Evolutionary conservation across 2,113 vertebrate species (phyloP), one percentile per base, ranked within the genome.

Genomic region (Nanger granti): DNA sequence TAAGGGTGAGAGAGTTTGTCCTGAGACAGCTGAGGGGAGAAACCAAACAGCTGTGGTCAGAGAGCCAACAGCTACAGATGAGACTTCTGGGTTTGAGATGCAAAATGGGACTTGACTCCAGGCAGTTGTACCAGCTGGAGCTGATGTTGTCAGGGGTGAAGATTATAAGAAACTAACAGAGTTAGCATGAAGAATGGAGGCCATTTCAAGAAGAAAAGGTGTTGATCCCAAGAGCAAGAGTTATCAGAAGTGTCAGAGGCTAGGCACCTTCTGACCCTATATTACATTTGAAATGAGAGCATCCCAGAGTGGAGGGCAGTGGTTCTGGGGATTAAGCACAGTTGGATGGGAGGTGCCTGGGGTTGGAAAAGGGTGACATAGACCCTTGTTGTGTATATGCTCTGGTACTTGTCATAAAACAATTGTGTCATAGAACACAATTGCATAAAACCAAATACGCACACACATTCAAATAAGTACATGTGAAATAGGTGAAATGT

Each of bases 321-420:
- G 13, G 73, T 14, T 9, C 8, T 2, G 54, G 55, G 64, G 14
- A 6, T 20, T 20, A 41, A 44, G 82, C 10, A n/a, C 13, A n/a
- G 86, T 41, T 24, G 22, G 31, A 47, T 8, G 22, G 22, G 8
- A 20, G 1, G 7, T 4, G 4, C 15, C 7, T 2, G 7, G 24
- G 34, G 3, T 5, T 34, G 14, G 5, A 5, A 10, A 22, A 41
- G 14, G 13, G 7, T 22, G 3, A 1, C 20, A 4, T 1, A 14
- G 1, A 10, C 8, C 5, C 41, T 55, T 34, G 24, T 2, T 52
- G 17, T 15, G 11, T 14, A 3, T 31, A 57, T 44, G 8, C 9
- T 24, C 7, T 18, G 26, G 26, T 37, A 11, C 10, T 7, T 5
- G 44, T 7, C 24, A 64, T 10, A 52, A 34, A 60, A 6, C 37